Percentiles rank a stretch among this genome's conserved stretches.
Conservation (phyloP, 1,140 invertebrate species). For the Cyrtorhinus lividipennis region DNA sequence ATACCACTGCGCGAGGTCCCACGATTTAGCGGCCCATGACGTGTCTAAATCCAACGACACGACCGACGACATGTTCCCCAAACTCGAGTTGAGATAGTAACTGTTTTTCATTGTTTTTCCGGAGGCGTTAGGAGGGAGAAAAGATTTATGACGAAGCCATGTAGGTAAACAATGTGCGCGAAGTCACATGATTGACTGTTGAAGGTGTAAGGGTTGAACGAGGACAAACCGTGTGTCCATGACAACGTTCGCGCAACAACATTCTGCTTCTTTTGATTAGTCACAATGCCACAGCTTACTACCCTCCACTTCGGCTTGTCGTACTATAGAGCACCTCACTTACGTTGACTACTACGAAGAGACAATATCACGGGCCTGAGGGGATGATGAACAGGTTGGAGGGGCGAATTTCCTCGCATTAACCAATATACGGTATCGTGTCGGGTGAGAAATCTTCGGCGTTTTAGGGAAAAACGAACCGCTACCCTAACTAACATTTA, state of each 20-base stretch:
- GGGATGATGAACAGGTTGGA: too few relatives aligned
- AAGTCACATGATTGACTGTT: neutral
- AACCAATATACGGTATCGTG: too few relatives aligned
- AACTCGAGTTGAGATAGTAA: conserved; percentile 16
- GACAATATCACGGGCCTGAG: too few relatives aligned
- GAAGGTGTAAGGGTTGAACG: neutral
- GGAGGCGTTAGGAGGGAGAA: neutral
- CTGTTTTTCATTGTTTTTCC: conserved; percentile 15
- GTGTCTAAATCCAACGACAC: conserved; percentile 23
- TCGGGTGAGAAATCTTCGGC: too few relatives aligned
- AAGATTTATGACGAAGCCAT: neutral
- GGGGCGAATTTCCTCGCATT: too few relatives aligned
- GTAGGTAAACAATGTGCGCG: neutral
- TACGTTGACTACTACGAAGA: too few relatives aligned
- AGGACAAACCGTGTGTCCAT: neutral
- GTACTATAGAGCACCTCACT: too few relatives aligned
- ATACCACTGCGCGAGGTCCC: conserved; percentile 19
- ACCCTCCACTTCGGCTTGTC: too few relatives aligned
- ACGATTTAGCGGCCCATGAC: conserved; percentile 24
- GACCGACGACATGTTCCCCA: conserved; percentile 16
- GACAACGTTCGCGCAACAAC: neutral
- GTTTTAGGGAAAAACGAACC: too few relatives aligned
- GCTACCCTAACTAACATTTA: too few relatives aligned
- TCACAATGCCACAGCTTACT: too few relatives aligned
- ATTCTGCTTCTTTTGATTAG: neutral